Evolutionary conservation across 1,140 invertebrate genomes (phyloP).

Genomic region (Drosophila hydei): DNA sequence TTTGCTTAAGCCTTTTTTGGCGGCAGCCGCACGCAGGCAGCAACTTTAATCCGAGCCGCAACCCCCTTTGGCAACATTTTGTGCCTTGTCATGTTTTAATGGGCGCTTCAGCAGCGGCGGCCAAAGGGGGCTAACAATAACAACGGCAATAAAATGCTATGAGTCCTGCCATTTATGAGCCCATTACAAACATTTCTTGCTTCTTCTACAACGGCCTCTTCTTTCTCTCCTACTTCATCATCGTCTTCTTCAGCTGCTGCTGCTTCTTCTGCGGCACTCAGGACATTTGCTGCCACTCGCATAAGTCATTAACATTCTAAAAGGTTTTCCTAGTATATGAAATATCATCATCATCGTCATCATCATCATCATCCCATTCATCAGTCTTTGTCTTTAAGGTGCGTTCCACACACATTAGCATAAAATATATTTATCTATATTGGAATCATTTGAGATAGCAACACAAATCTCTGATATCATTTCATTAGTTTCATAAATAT

Average conservation of each 20-base stretch:
- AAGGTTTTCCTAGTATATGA: slow-evolving; percentile 73
- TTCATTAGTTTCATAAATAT: slow-evolving; percentile 82
- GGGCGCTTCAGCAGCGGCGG: slow-evolving; percentile 33
- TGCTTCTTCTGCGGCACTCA: slow-evolving; percentile 23
- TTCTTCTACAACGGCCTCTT: background rate
- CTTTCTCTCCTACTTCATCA: background rate
- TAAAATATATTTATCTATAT: slow-evolving; percentile 9
- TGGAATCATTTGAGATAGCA: background rate
- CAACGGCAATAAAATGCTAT: slow-evolving; percentile 70
- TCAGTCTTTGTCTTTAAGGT: slow-evolving; percentile 6
- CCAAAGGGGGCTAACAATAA: slow-evolving; percentile 14
- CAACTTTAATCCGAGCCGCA: background rate
- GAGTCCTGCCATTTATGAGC: slow-evolving; percentile 50
- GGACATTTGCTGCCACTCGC: slow-evolving; percentile 53
- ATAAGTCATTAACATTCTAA: slow-evolving; percentile 80
- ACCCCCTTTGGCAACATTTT: slow-evolving; percentile 31
- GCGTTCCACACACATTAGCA: slow-evolving; percentile 22
- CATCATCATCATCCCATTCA: slow-evolving; percentile 16
- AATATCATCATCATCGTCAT: slow-evolving; percentile 44
- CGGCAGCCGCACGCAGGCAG: slow-evolving; percentile 34
- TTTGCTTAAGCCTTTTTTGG: slow-evolving; percentile 46
- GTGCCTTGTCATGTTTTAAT: slow-evolving; percentile 74
- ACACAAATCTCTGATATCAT: slow-evolving; percentile 66
- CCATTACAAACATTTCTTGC: slow-evolving; percentile 44
- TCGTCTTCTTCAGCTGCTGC: background rate